A percentile compares a stretch with the other conserved stretches of the same genome.
These are phyloP conservation scores for Brenthis hecate DNA, from an alignment of 2,888 invertebrate species.

Conservation along the genomic window DNA sequence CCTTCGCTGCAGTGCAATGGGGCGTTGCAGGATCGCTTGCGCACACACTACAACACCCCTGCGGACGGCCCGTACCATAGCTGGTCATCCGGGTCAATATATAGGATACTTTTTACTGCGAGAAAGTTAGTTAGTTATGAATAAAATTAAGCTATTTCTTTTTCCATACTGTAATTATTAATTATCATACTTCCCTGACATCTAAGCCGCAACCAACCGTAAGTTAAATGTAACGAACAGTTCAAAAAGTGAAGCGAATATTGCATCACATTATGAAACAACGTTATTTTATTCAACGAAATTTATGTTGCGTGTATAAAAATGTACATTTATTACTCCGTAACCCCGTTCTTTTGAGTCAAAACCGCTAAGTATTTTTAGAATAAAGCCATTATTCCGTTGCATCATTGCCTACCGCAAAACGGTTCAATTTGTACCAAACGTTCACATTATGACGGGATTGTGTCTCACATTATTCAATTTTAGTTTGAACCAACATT, in stretches of 20 bases:
- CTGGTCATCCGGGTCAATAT: no score
- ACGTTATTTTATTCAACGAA: conserved; percentile 6
- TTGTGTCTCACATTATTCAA: neutral
- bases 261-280: neutral
- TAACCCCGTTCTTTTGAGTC: conserved; percentile 10
- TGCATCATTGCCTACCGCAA: neutral
- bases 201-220: no score
- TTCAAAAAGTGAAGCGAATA: neutral
- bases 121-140: no score
- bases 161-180: no score
- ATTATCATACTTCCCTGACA: no score
- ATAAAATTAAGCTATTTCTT: no score
- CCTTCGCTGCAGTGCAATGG: no score
- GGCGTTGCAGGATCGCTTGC: no score
- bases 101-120: no score
- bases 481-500: no score
- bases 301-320: conserved; percentile 7
- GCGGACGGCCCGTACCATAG: no score
- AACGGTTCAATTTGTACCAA: neutral
- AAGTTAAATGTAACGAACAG: neutral
- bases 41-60: no score
- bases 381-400: neutral
- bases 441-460: neutral
- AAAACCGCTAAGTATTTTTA: conserved; percentile 1
- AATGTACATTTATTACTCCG: conserved; percentile 16